These are phyloP conservation scores for Gastracanthus pulcherrimus DNA, from an alignment of 2,888 invertebrate genomes.

Conservation along the genomic window DNA sequence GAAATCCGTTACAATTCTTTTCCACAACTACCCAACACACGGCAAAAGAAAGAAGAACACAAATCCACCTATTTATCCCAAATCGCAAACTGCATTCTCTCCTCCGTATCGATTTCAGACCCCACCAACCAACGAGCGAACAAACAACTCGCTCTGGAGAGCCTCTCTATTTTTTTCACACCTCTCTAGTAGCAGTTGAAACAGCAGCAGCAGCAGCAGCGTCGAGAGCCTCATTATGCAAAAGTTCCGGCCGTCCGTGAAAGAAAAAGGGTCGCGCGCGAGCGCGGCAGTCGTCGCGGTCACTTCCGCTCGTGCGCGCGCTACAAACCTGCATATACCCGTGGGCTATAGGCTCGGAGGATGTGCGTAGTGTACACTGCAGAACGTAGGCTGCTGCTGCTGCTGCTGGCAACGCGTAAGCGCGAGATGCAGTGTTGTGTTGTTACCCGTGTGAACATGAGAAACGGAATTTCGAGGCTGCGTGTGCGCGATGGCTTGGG, in stretches of 20 bases:
- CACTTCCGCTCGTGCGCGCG: neutral
- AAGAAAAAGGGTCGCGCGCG: constrained; percentile 1
- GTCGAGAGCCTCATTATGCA: neutral
- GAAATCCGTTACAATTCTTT: neutral
- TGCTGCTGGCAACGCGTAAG: neutral
- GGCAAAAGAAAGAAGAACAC: neutral
- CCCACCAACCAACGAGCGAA: too few relatives aligned
- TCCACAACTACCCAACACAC: too few relatives aligned
- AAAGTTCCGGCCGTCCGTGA: constrained; percentile 27
- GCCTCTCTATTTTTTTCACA: neutral
- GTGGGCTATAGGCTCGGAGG: too few relatives aligned
- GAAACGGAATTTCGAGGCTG: neutral
- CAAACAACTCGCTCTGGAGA: neutral
- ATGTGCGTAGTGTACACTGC: neutral
- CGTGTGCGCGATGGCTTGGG: too few relatives aligned
- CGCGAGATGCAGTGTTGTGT: too few relatives aligned
- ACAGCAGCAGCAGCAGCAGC: too few relatives aligned
- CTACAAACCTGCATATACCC: too few relatives aligned
- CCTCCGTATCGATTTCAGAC: neutral
- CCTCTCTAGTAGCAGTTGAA: neutral
- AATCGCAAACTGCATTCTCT: too few relatives aligned
- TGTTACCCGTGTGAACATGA: too few relatives aligned
- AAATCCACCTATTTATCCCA: too few relatives aligned
- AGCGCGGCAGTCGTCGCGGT: constrained; percentile 10
- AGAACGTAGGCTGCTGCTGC: neutral